Conservation (phyloP, 2,797 vertebrate genomes). For the Synaphobranchus kaupii region DNA sequence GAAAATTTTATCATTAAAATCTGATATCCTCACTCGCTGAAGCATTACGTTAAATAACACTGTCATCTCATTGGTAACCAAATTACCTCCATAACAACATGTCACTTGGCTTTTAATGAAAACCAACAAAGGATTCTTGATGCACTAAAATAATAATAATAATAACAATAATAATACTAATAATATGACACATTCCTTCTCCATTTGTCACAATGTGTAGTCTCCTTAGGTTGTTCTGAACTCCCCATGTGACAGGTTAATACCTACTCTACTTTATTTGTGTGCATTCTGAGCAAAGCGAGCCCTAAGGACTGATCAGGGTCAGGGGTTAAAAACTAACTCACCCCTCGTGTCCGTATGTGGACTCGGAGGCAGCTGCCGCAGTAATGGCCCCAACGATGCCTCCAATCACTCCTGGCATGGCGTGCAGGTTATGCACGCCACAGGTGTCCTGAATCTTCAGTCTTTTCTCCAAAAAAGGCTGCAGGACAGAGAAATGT, state of each 20-base stretch:
- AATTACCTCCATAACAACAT: not conserved
- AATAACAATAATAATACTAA: not conserved
- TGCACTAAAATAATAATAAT: not conserved
- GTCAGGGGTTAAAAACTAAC: constrained; percentile 21
- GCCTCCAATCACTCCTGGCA: constrained; percentile 91
- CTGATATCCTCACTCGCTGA: not conserved
- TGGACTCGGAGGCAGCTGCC: constrained; percentile 67
- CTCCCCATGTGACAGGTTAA: not conserved
- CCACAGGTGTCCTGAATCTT: constrained; percentile 95
- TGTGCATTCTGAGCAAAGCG: not conserved
- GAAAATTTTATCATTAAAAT: not conserved
- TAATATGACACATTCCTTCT: not conserved
- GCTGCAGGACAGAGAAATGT: constrained; percentile 65
- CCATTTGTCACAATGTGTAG: not conserved
- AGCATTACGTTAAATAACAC: not conserved
- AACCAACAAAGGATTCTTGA: not conserved
- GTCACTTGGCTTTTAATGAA: not conserved
- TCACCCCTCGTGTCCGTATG: constrained; percentile 84
- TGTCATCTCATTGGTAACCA: not conserved
- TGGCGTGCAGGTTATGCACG: constrained; percentile 91
- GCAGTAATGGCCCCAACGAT: constrained; percentile 92
- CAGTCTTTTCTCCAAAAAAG: constrained; percentile 83
- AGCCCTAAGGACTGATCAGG: not conserved
- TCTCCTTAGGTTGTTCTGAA: not conserved
- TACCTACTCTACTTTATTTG: too few species aligned